phyloP scores from a whole-genome alignment of 2,113 vertebrate genomes.

The Nothobranchius furzeri region DNA sequence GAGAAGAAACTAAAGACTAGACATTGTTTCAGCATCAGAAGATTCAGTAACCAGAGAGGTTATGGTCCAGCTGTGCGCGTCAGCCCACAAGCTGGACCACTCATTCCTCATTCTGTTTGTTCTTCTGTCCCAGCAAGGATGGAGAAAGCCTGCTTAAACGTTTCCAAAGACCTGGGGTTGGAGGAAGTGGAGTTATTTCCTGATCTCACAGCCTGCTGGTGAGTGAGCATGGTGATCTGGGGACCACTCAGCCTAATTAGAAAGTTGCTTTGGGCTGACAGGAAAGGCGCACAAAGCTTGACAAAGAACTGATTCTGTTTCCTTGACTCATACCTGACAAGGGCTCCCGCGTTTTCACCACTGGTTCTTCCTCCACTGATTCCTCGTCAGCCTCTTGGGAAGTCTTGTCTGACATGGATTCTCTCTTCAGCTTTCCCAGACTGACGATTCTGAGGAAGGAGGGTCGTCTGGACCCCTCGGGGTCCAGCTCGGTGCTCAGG shows the following conservation, averaged over 20 bases:
- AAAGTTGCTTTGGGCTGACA: constrained; percentile 45
- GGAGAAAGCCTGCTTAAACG: constrained; percentile 47
- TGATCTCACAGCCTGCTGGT: constrained; percentile 53
- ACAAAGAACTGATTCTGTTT: neutral
- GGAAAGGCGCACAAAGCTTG: constrained; percentile 32
- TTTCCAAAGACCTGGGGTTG: constrained; percentile 50
- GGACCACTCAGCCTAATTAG: constrained; percentile 48
- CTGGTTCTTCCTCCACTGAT: constrained; percentile 68
- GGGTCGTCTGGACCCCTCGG: constrained; percentile 71
- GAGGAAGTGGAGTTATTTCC: constrained; percentile 68
- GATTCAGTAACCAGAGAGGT: neutral
- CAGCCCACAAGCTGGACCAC: constrained; percentile 36
- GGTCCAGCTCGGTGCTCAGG: constrained; percentile 61
- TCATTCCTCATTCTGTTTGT: constrained; percentile 40
- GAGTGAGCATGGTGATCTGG: constrained; percentile 58
- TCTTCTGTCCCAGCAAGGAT: constrained; percentile 38
- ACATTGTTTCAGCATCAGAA: neutral
- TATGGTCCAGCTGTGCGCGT: neutral
- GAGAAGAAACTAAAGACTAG: neutral
- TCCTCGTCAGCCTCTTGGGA: constrained; percentile 73
- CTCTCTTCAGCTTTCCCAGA: constrained; percentile 80
- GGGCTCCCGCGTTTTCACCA: constrained; percentile 81
- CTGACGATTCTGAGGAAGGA: constrained; percentile 86
- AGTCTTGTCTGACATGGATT: constrained; percentile 82
- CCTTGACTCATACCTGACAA: constrained; percentile 82